phyloP scores from a whole-genome alignment of 2,888 invertebrate genomes.

The Mermis nigrescens region DNA sequence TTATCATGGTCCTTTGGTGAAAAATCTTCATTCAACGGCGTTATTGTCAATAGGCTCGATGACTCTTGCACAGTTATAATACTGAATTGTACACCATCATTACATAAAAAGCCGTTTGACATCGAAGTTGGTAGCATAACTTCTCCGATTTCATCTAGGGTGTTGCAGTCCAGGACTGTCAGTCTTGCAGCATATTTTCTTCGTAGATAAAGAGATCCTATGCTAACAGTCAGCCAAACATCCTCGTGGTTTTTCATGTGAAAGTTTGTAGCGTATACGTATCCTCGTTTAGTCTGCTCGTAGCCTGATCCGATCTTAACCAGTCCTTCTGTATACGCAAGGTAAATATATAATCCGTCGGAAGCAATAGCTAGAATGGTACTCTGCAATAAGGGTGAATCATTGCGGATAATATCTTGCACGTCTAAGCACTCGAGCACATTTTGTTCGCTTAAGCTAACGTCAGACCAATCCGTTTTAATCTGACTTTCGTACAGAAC shows the following conservation, averaged over 20 bases:
- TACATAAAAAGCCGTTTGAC: slow-evolving; percentile 19
- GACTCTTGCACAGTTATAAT: slow-evolving; percentile 20
- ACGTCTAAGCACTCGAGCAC: background rate
- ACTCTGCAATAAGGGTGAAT: too few relatives aligned
- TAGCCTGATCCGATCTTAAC: slow-evolving; percentile 86
- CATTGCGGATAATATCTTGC: slow-evolving; percentile 12
- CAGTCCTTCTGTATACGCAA: slow-evolving; percentile 57
- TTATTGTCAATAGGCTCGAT: slow-evolving; percentile 20
- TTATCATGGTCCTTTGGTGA: slow-evolving; percentile 17
- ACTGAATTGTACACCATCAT: slow-evolving; percentile 23
- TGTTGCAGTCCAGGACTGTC: slow-evolving; percentile 26
- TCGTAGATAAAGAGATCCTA: slow-evolving; percentile 23
- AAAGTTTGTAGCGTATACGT: slow-evolving; percentile 60
- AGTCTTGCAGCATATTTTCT: slow-evolving; percentile 25
- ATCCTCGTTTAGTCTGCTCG: slow-evolving; percentile 74
- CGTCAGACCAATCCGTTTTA: background rate
- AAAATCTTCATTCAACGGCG: slow-evolving; percentile 25
- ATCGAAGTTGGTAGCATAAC: slow-evolving; percentile 21
- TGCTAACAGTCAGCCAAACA: slow-evolving; percentile 23
- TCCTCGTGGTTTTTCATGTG: slow-evolving; percentile 46
- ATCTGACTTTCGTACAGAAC: background rate
- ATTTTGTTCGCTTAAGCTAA: background rate
- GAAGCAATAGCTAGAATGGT: slow-evolving; percentile 47
- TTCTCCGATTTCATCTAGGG: slow-evolving; percentile 14
- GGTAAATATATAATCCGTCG: slow-evolving; percentile 71